These are phyloP conservation scores for Seriola quinqueradiata DNA, from an alignment of 2,113 vertebrate species.

Conservation along the genomic window DNA sequence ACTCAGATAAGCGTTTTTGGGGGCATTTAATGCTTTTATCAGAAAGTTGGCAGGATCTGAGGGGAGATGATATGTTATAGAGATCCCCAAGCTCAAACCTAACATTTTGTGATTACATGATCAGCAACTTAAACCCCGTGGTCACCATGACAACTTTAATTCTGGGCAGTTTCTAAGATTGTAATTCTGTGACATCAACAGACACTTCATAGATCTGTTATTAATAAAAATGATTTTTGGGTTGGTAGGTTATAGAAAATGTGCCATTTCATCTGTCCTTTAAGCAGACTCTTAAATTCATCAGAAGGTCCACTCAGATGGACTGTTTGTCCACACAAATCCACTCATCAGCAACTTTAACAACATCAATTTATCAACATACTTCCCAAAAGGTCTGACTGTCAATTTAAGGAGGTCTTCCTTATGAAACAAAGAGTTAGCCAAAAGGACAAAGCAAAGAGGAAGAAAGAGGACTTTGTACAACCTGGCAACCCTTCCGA, in stretches of 20 bases:
- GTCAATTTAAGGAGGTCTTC: not conserved
- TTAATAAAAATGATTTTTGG: not conserved
- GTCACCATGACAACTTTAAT: not conserved
- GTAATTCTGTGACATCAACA: not conserved
- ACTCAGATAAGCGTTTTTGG: not conserved
- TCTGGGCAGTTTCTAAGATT: not conserved
- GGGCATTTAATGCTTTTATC: not conserved
- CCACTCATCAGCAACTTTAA: not conserved
- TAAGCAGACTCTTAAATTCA: not conserved
- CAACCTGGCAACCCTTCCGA: not conserved
- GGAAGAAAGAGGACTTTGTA: not conserved
- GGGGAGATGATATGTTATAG: not conserved
- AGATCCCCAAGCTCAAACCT: not conserved
- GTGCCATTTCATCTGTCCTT: not conserved
- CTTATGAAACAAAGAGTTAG: not conserved
- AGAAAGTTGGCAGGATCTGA: not conserved
- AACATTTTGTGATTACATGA: not conserved
- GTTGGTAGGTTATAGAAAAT: slow-evolving; percentile 15
- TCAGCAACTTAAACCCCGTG: not conserved
- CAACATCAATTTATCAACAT: not conserved
- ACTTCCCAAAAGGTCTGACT: not conserved
- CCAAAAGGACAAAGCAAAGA: not conserved
- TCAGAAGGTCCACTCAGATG: not conserved
- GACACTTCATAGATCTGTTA: not conserved
- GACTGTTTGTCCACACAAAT: not conserved